phyloP scores from a whole-genome alignment of 2,888 invertebrate genomes.

The Rotaria socialis region DNA sequence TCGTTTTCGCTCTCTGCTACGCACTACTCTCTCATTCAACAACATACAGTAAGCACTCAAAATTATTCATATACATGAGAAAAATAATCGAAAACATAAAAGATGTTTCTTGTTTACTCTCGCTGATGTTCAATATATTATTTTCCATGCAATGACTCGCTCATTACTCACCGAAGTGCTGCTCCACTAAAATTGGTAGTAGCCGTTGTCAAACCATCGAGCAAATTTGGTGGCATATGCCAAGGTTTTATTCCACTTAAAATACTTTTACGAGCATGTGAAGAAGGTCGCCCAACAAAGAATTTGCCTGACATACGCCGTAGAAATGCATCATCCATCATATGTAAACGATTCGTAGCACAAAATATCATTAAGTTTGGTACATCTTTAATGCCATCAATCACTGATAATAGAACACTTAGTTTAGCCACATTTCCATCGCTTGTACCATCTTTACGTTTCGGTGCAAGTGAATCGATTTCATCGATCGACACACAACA shows the following conservation, averaged over 20 bases:
- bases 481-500: conserved; percentile 20
- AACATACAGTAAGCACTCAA: no score
- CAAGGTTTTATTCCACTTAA: background rate
- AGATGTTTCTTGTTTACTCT: background rate
- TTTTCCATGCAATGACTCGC: no score
- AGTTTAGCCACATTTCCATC: background rate
- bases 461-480: background rate
- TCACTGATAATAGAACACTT: background rate
- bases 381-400: conserved; percentile 17
- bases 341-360: conserved; percentile 29
- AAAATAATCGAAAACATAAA: background rate
- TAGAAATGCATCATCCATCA: conserved; percentile 24
- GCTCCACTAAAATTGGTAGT: conserved; percentile 39
- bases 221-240: background rate
- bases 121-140: no score
- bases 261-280: background rate
- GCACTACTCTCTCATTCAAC: no score
- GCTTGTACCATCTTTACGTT: background rate
- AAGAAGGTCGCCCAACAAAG: background rate
- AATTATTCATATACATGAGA: no score
- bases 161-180: background rate
- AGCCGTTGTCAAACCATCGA: background rate
- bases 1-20: no score
- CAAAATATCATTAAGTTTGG: background rate
- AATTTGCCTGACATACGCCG: background rate